A percentile compares a stretch with the other conserved stretches of the same genome.
phyloP scores from a whole-genome alignment of 2,888 invertebrate genomes.

The Gryllus longicercus region DNA sequence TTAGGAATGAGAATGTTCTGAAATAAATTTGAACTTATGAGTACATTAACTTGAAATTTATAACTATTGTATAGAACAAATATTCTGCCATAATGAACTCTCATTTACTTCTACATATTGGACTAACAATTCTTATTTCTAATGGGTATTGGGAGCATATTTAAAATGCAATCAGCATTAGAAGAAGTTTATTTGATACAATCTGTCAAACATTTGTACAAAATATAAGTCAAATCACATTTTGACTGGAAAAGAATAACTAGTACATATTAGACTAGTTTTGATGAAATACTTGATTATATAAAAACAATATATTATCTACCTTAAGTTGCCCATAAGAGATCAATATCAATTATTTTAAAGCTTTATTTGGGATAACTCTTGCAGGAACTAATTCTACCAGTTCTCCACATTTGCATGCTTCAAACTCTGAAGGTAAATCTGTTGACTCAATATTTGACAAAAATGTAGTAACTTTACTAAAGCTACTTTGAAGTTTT shows the following conservation, averaged over 20 bases:
- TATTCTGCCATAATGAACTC: no score
- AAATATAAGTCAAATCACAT: constrained; percentile 8
- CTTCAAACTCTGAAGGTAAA: background rate
- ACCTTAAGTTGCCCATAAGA: constrained; percentile 3
- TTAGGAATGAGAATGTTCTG: no score
- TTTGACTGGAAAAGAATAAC: constrained; percentile 11
- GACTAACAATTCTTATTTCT: no score
- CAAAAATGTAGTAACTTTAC: no score
- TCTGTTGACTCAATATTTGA: no score
- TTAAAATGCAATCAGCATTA: background rate
- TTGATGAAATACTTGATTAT: background rate
- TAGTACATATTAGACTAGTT: background rate
- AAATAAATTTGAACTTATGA: no score
- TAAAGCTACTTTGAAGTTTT: no score
- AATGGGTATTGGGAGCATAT: no score
- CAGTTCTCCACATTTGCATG: background rate
- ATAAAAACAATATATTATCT: constrained; percentile 6
- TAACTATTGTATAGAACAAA: no score
- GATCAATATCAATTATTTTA: background rate
- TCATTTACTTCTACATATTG: no score
- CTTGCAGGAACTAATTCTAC: constrained; percentile 1
- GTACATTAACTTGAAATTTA: no score
- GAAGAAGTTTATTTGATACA: constrained; percentile 11
- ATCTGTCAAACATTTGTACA: constrained; percentile 8
- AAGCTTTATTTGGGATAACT: background rate